These are phyloP conservation scores for Nomada flava DNA, from an alignment of 2,888 invertebrate species.

Conservation along the genomic window DNA sequence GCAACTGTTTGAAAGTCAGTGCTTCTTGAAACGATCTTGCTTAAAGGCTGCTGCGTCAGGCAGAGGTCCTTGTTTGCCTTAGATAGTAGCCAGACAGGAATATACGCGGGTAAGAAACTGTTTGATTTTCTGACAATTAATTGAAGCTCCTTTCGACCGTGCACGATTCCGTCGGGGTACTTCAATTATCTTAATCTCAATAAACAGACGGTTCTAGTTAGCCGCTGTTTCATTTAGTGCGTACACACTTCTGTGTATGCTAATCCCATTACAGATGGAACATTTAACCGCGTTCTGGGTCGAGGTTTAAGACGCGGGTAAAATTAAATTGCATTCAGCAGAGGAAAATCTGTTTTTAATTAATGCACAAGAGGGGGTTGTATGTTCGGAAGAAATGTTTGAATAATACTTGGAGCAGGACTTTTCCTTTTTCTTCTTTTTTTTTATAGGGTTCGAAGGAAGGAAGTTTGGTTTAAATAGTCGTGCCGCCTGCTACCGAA, in stretches of 20 bases:
- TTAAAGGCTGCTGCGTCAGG: no score
- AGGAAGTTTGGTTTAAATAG: conserved; percentile 15
- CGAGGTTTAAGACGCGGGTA: background rate
- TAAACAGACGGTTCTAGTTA: conserved; percentile 10
- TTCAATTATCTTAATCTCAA: conserved; percentile 35
- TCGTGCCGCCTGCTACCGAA: conserved; percentile 44
- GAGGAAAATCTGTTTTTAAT: background rate
- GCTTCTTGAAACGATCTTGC: background rate
- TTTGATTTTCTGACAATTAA: background rate
- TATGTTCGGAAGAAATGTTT: background rate
- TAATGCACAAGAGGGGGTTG: background rate
- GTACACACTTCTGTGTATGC: conserved; percentile 9
- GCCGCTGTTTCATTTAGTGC: conserved; percentile 16
- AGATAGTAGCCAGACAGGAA: no score
- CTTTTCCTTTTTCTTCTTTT: background rate
- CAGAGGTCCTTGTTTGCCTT: background rate
- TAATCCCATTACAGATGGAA: conserved; percentile 26
- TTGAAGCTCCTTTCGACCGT: background rate
- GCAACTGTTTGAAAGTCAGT: background rate
- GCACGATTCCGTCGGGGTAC: background rate
- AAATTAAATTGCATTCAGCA: conserved; percentile 29
- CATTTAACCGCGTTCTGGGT: conserved; percentile 7
- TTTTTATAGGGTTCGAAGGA: no score
- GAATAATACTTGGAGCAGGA: no score
- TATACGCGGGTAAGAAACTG: no score